Conservation (phyloP, 2,888 invertebrate species). For the Erebia ligea region DNA sequence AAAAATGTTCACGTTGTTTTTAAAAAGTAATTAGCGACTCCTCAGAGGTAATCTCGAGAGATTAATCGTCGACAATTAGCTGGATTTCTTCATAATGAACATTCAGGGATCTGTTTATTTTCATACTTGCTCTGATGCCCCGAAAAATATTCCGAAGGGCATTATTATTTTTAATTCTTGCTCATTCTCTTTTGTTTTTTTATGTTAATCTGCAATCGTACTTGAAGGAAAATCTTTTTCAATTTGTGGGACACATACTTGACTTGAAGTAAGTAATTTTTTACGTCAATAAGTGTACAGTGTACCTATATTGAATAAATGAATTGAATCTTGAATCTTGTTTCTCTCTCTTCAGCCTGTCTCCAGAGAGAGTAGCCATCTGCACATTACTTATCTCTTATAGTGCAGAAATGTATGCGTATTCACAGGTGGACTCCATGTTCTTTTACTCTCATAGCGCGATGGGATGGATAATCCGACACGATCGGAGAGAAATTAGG, state of each 20-base stretch:
- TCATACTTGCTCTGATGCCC: constrained; percentile 26
- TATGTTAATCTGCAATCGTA: background rate
- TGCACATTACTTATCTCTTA: too few relatives aligned
- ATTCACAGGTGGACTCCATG: too few relatives aligned
- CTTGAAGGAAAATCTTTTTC: background rate
- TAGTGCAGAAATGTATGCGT: too few relatives aligned
- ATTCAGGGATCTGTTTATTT: constrained; percentile 37
- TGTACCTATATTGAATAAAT: too few relatives aligned
- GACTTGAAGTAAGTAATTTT: too few relatives aligned
- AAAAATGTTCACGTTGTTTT: constrained; percentile 15
- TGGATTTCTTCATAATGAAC: constrained; percentile 45
- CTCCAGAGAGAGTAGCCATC: too few relatives aligned
- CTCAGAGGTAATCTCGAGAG: constrained; percentile 50
- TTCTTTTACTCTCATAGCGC: too few relatives aligned
- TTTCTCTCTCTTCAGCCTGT: too few relatives aligned
- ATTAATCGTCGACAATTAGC: constrained; percentile 53
- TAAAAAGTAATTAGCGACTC: constrained; percentile 52
- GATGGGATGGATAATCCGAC: too few relatives aligned
- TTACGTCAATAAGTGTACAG: too few relatives aligned
- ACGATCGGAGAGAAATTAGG: too few relatives aligned
- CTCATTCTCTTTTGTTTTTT: constrained; percentile 3
- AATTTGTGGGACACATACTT: background rate
- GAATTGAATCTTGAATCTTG: too few relatives aligned
- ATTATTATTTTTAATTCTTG: constrained; percentile 13
- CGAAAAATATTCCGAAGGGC: background rate